Evolutionary conservation across 2,888 invertebrate genomes (phyloP), one percentile per base, ranked within the genome.

Genomic region (Willowsia nigromaculata): DNA sequence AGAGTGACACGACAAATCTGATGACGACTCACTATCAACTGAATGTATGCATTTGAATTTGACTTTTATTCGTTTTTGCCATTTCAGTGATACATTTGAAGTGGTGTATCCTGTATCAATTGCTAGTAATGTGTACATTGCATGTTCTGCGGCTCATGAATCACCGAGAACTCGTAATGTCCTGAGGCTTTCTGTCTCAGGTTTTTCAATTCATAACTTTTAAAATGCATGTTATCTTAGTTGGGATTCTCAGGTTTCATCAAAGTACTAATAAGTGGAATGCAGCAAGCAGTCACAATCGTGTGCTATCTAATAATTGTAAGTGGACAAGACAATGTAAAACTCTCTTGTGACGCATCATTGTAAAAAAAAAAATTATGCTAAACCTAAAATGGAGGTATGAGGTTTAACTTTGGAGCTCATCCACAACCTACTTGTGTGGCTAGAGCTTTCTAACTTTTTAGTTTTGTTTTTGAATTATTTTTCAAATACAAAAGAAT

Each of bases 201-300:
- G 56, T 50, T 62, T 27, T 50, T 74, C 56, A 40, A 82, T 83
- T 83, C 85, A 89, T 90, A 90, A 37, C 81, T 90, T 89, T 80
- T 87, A 86, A 81, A 90, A 89, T 86, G 83, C 37, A 78, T 90
- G 89, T 90, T 83, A 65, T 89, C 90, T 37, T 90, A 80, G 89
- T 89, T 86, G 90, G 90, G 89, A 86, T 86, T 88, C 90, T 90
- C 90, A 89, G 89, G 88, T 90, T 89, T 83, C 80, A 40, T 65
- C 53, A 40, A 56, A 62, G 62, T 40, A 59, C 18, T 53, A 43
- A 18, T n/a, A n/a, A 9, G n/a, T 18, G 53, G 37, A 80, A 82
- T 82, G 30, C 47, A 82, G 82, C 47, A 25, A 18, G 62, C 22
- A 27, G 47, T 68, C 43, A 13, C 43, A 43, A 43, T 37, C 5